phyloP scores from a whole-genome alignment of 1,140 invertebrate species.

The Cherax quadricarinatus region DNA sequence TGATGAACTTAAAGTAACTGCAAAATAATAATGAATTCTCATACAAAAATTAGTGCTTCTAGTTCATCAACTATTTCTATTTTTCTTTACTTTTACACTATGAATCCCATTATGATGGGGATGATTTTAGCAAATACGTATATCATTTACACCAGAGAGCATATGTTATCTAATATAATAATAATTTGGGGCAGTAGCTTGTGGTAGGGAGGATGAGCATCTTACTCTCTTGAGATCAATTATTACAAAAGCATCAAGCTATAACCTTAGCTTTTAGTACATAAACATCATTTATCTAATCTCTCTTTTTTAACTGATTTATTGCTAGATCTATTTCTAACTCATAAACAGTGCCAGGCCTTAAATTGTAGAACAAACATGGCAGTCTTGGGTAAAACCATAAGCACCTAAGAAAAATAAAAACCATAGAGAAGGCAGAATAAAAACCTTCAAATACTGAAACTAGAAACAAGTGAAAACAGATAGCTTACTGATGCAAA shows the following conservation, averaged over 20 bases:
- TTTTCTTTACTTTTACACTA: not conserved
- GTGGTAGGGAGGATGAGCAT: not conserved
- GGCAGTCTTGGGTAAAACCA: not conserved
- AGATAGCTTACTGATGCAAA: not conserved
- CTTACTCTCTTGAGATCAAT: not conserved
- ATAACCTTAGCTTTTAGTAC: not conserved
- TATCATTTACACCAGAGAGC: slow-evolving; percentile 8
- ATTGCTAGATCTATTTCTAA: not conserved
- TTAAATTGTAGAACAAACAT: not conserved
- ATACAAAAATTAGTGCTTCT: not conserved
- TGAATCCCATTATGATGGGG: not conserved
- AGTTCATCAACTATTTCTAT: slow-evolving; percentile 7
- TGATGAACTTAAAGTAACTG: not conserved
- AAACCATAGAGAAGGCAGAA: not conserved
- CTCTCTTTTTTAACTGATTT: not conserved
- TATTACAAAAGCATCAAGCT: not conserved
- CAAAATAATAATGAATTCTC: not conserved
- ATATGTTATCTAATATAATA: not conserved
- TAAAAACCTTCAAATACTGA: not conserved
- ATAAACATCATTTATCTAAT: not conserved
- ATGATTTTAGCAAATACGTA: not conserved
- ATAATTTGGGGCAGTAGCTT: not conserved
- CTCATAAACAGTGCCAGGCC: not conserved
- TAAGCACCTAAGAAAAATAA: not conserved
- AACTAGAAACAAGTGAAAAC: not conserved